Percentiles rank a stretch among this genome's conserved stretches.
These are phyloP conservation scores for Pyrrhia umbra DNA, from an alignment of 2,888 invertebrate species.

Conservation along the genomic window DNA sequence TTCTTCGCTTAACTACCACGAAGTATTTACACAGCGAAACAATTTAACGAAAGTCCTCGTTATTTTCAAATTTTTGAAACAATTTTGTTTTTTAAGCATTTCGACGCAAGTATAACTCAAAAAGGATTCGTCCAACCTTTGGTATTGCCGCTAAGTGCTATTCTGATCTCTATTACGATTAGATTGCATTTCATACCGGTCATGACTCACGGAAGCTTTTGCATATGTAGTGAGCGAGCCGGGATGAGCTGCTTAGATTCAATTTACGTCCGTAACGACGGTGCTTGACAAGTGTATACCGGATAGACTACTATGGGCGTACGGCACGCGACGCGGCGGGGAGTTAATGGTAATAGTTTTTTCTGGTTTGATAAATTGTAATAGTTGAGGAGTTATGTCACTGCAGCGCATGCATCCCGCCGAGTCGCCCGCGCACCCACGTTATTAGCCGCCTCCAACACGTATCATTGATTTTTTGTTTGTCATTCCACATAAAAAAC, in stretches of 20 bases:
- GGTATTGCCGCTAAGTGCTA: slow-evolving; percentile 71
- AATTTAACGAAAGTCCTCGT: slow-evolving; percentile 47
- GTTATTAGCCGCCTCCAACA: slow-evolving; percentile 79
- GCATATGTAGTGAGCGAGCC: slow-evolving; percentile 68
- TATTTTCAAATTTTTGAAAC: slow-evolving; percentile 59
- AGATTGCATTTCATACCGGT: slow-evolving; percentile 67
- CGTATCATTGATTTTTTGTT: slow-evolving; percentile 84
- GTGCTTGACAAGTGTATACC: slow-evolving; percentile 71
- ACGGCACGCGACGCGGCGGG: slow-evolving; percentile 87
- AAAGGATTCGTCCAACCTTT: slow-evolving; percentile 64
- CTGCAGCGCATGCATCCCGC: slow-evolving; percentile 65
- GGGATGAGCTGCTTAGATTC: slow-evolving; percentile 75
- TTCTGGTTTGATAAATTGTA: slow-evolving; percentile 85
- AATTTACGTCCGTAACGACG: slow-evolving; percentile 79
- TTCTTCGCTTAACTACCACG: slow-evolving; percentile 61
- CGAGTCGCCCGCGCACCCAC: slow-evolving; percentile 71
- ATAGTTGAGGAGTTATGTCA: slow-evolving; percentile 85
- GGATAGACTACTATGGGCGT: slow-evolving; percentile 75
- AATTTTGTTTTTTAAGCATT: slow-evolving; percentile 52
- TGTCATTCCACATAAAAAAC: slow-evolving; percentile 81
- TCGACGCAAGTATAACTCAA: slow-evolving; percentile 51
- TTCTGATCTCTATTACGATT: slow-evolving; percentile 68
- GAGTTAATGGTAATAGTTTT: slow-evolving; percentile 79
- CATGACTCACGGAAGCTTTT: slow-evolving; percentile 77
- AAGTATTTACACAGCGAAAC: slow-evolving; percentile 64